Evolutionary conservation across 92 coral and sea anemone genomes (phyloP).

Genomic region (Desmophyllum pertusum): DNA sequence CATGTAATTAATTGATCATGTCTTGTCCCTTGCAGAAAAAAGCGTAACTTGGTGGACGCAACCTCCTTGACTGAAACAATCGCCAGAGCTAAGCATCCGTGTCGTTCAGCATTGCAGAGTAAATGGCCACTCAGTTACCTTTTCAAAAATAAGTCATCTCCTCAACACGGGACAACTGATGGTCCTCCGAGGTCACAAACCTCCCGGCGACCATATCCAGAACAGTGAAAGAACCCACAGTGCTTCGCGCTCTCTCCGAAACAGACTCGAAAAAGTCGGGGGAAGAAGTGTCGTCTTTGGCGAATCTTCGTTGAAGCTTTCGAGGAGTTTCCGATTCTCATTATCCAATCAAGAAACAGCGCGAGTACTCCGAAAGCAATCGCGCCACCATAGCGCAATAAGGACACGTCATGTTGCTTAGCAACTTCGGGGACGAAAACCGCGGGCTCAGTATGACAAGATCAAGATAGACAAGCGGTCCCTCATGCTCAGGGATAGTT

Average conservation of each 20-base stretch:
- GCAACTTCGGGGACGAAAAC: too few species aligned
- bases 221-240: not conserved
- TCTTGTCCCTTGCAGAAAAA: slow-evolving; percentile 23
- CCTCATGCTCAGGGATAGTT: too few species aligned
- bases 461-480: too few species aligned
- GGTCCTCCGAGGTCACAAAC: not conserved
- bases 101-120: not conserved
- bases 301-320: too few species aligned
- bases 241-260: not conserved
- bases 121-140: not conserved
- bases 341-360: too few species aligned
- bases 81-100: not conserved
- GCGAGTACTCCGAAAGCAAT: too few species aligned
- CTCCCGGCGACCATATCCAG: not conserved
- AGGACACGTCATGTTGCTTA: too few species aligned
- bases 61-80: not conserved
- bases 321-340: too few species aligned
- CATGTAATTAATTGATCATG: not conserved
- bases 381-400: too few species aligned
- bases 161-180: not conserved
- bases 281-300: too few species aligned
- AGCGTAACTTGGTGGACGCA: not conserved
- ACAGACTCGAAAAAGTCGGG: not conserved
- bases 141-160: not conserved
- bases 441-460: too few species aligned